phyloP scores from a whole-genome alignment of 2,113 vertebrate genomes.

The Pseudopodoces humilis region DNA sequence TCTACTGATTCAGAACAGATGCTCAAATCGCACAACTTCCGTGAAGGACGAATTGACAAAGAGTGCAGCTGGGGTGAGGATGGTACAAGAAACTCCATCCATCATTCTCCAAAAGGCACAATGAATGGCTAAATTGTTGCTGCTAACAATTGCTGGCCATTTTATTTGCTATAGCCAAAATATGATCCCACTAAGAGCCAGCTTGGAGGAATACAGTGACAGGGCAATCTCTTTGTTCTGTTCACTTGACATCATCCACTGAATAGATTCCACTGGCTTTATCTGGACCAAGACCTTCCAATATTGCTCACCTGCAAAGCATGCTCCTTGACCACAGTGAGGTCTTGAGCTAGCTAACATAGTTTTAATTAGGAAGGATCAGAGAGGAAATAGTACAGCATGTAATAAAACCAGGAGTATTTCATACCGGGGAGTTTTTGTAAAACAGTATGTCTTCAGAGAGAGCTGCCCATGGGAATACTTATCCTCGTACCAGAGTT shows the following conservation, averaged over 20 bases:
- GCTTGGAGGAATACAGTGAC: slow-evolving; percentile 2
- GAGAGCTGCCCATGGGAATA: not conserved
- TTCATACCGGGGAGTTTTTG: not conserved
- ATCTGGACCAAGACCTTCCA: not conserved
- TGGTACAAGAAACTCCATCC: slow-evolving; percentile 56
- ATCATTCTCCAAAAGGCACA: not conserved
- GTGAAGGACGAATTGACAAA: not conserved
- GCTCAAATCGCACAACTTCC: slow-evolving; percentile 9
- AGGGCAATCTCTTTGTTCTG: not conserved
- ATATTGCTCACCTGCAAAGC: not conserved
- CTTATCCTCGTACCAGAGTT: not conserved
- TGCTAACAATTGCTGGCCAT: slow-evolving; percentile 21
- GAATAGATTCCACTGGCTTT: not conserved
- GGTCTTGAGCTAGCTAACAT: not conserved
- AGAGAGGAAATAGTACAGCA: not conserved
- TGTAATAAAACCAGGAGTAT: not conserved
- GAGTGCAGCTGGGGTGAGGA: slow-evolving; percentile 47
- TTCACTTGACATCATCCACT: not conserved
- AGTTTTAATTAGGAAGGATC: not conserved
- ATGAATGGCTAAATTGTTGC: slow-evolving; percentile 58
- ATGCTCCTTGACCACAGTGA: not conserved
- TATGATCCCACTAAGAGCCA: not conserved
- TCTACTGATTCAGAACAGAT: slow-evolving; percentile 14
- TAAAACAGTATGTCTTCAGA: not conserved
- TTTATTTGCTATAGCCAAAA: not conserved